These are phyloP conservation scores for Fistularia commersonii DNA, from an alignment of 2,797 vertebrate species.

Conservation along the genomic window DNA sequence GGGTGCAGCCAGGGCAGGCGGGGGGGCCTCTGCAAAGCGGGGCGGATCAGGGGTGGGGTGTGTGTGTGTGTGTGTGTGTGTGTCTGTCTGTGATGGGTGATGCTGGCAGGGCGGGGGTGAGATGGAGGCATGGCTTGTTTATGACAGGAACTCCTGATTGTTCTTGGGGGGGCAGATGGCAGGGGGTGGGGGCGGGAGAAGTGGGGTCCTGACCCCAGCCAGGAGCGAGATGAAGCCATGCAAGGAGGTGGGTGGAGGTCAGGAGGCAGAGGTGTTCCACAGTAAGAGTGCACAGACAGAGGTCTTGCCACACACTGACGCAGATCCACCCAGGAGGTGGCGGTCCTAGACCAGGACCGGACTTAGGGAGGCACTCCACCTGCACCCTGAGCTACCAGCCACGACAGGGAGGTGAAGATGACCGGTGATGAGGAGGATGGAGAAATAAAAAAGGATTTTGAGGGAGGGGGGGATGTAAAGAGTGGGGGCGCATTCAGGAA, in stretches of 20 bases:
- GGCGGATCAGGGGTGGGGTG: conserved; percentile 44
- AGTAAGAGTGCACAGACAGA: no score
- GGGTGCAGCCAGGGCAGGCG: conserved; percentile 77
- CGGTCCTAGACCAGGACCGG: no score
- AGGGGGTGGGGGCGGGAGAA: conserved; percentile 14
- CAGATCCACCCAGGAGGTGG: no score
- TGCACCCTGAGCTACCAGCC: no score
- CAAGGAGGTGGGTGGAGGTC: conserved; percentile 44
- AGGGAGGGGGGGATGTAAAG: conserved; percentile 35
- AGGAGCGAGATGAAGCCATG: conserved; percentile 52
- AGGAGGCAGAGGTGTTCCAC: no score
- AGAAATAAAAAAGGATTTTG: conserved; percentile 20
- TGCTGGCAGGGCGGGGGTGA: conserved; percentile 37
- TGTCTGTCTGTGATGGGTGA: conserved; percentile 33
- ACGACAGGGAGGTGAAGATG: no score
- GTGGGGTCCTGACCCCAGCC: conserved; percentile 29
- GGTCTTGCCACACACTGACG: no score
- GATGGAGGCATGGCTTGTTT: conserved; percentile 15
- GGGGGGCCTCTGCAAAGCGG: conserved; percentile 74
- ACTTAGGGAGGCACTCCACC: no score
- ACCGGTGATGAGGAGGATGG: conserved; percentile 25
- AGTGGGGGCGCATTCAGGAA: conserved; percentile 60
- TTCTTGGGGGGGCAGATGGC: conserved; percentile 19
- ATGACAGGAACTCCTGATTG: no score
- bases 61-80: no score